Percentiles rank a stretch among this genome's conserved stretches.
Evolutionary conservation across 37 sponge, comb jelly and placozoan genomes (phyloP).

Genomic region (Halichondria panicea): DNA sequence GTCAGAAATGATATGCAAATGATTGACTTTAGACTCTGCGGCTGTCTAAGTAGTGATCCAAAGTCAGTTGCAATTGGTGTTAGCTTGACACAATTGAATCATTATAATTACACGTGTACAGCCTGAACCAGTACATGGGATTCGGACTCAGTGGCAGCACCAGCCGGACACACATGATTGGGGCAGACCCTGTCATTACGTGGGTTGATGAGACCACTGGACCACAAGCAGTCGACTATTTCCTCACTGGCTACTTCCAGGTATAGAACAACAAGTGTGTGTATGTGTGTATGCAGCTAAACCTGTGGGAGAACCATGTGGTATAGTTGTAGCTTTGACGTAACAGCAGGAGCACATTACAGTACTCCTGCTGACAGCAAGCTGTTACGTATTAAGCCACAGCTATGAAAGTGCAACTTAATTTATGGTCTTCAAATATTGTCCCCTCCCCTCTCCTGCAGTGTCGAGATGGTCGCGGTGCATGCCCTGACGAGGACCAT

Average conservation of each 20-base stretch:
- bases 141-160: slow-evolving; percentile 66
- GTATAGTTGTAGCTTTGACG: too few relatives aligned
- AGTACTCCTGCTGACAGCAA: too few relatives aligned
- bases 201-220: slow-evolving; percentile 31
- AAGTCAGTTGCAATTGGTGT: neutral
- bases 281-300: slow-evolving; percentile 29
- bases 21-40: slow-evolving; percentile 15
- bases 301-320: too few relatives aligned
- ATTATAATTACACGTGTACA: neutral
- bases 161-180: slow-evolving; percentile 30
- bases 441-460: neutral
- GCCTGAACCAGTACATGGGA: slow-evolving; percentile 46
- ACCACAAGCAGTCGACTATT: slow-evolving; percentile 55
- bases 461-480: slow-evolving; percentile 50
- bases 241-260: slow-evolving; percentile 12
- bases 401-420: too few relatives aligned
- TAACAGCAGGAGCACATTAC: too few relatives aligned
- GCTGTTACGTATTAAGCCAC: too few relatives aligned
- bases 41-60: neutral
- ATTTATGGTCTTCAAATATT: too few relatives aligned
- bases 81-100: neutral
- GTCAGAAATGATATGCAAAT: neutral
- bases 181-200: slow-evolving; percentile 49
- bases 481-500: slow-evolving; percentile 41
- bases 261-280: slow-evolving; percentile 9